Conservation (phyloP, 2,113 vertebrate species). For the Aphyosemion australe region DNA sequence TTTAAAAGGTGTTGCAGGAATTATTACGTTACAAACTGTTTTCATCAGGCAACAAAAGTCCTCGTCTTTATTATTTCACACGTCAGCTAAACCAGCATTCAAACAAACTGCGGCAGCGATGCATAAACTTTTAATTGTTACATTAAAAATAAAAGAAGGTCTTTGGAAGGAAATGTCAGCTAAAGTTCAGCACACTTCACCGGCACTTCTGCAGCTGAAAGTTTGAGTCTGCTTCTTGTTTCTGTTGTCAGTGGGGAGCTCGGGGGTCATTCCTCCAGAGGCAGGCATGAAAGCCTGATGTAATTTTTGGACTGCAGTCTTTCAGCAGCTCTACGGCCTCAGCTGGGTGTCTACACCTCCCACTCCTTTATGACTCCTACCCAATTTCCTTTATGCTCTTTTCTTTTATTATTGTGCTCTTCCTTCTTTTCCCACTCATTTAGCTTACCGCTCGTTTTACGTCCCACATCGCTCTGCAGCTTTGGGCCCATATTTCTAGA, state of each 20-base stretch:
- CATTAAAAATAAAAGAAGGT: conserved; percentile 4
- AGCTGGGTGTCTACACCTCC: conserved; percentile 6
- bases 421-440: conserved; percentile 34
- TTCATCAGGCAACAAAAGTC: background rate
- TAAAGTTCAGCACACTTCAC: conserved; percentile 30
- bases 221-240: conserved; percentile 36
- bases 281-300: conserved; percentile 57
- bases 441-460: conserved; percentile 18
- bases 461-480: conserved; percentile 20
- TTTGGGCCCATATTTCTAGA: conserved; percentile 29
- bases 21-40: too few species aligned
- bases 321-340: conserved; percentile 35
- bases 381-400: background rate
- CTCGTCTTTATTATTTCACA: background rate
- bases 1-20: conserved; percentile 1
- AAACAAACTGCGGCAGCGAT: background rate
- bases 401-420: conserved; percentile 12
- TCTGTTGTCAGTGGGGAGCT: conserved; percentile 33
- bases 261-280: conserved; percentile 50
- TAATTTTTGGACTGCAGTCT: conserved; percentile 42
- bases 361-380: background rate
- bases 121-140: conserved; percentile 2
- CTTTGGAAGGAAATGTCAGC: conserved; percentile 11
- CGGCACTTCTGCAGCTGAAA: conserved; percentile 13
- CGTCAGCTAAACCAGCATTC: background rate